Base-by-base conservation (phyloP, 2,113 vertebrate species). In the Coptodon rendalli region DNA sequence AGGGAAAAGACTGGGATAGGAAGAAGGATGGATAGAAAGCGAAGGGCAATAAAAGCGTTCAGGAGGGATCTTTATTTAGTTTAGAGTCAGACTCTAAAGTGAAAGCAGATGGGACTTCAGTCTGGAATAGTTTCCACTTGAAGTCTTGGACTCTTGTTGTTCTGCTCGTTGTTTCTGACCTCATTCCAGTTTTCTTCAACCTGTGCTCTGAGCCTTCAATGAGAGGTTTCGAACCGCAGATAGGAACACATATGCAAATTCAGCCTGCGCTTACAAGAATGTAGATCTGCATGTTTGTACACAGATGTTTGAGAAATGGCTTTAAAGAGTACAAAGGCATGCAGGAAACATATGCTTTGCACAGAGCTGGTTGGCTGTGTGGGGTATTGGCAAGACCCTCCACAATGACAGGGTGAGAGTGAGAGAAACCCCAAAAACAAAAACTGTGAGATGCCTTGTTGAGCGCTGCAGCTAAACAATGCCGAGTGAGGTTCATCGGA, bases 51-150 rank as follows among this genome's bases (percentile, higher is more conserved):
- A 96, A 95, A 96, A 95, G 87, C 89, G 84, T 95, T 96, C 89
- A 94, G 92, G 94, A 94, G 94, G 94, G 94, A 94, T 96, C 94
- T 96, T 96, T 96, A 96, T 96, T 96, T 96, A 95, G 95, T 94
- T 96, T 94, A 95, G 94, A 93, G 91, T 93, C 89, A 89, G 89
- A 87, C 93, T 93, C 92, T 87, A 94, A 96, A 97, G 94, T 96
- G 94, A 96, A 96, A 96, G 95, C 96, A 97, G 96, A 96, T 96
- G 96, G 95, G 84, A 85, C 88, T 91, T 81, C 12, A 91, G 91
- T 85, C 93, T 92, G 92, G 94, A 96, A 95, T 96, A 96, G 87
- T 96, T 97, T 97, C 96, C 96, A 96, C 95, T 96, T 94, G 95
- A 97, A 96, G 94, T 94, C 91, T 95, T 94, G 88, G 86, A 90